Conservation (phyloP, 2,888 invertebrate species). For the Noctua comes region DNA sequence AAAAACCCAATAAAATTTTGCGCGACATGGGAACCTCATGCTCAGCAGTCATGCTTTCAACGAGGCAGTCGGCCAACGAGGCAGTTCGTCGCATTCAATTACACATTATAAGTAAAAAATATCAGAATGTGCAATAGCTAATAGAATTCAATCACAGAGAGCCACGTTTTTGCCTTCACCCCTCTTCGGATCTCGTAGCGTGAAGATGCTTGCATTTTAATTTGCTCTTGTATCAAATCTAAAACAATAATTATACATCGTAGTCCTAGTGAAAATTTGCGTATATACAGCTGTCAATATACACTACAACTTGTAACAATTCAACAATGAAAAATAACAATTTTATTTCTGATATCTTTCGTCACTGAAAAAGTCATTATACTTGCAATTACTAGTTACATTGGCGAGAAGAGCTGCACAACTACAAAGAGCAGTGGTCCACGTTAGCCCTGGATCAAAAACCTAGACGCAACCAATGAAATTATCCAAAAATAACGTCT, state of each 20-base stretch:
- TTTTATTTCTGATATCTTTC: not conserved
- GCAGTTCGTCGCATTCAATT: not conserved
- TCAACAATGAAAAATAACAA: not conserved
- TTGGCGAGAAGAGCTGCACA: not conserved
- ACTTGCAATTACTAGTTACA: not conserved
- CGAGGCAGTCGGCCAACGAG: not conserved
- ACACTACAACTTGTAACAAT: not conserved
- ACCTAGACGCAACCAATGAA: not conserved
- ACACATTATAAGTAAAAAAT: not conserved
- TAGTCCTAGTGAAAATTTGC: not conserved
- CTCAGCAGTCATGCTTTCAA: not conserved
- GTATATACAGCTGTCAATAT: not conserved
- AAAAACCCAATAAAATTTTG: not conserved
- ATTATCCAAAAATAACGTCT: constrained; percentile 60
- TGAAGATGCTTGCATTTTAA: too few species aligned
- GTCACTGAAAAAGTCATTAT: not conserved
- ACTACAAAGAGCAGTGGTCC: not conserved
- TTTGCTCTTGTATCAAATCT: too few species aligned
- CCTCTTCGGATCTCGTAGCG: too few species aligned
- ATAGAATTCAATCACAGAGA: not conserved
- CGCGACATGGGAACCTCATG: not conserved
- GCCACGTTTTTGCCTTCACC: not conserved
- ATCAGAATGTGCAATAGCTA: not conserved
- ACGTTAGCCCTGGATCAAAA: not conserved
- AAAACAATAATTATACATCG: not conserved